Evolutionary conservation across 2,797 vertebrate species (phyloP), one percentile per base, ranked within the genome.

Genomic region (Sus cebifrons): DNA sequence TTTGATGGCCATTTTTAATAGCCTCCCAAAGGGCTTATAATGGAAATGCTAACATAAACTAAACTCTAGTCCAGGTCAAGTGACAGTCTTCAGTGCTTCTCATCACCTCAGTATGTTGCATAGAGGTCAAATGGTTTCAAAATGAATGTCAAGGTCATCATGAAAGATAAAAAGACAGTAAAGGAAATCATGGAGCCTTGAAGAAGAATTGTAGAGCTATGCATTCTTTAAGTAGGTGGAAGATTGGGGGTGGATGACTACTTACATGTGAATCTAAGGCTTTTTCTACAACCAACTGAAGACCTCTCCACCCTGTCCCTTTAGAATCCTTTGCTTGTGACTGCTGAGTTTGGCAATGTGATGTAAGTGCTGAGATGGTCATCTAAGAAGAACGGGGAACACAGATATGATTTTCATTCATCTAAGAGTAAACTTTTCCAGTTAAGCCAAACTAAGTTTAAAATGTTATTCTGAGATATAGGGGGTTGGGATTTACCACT

Each of bases 21-120:
- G 27, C 29, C 12, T 81, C 17, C 9, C 36, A 64, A 87, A 95
- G 15, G 0, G 0, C 21, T 95, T 62, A 82, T 68, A 87, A 73
- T n/a, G 49, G 7, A 93, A 89, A 79, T 94, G 11, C 16, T 94
- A 86, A 83, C 15, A 74, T 44, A 93, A 86, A 32, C 27, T 56
- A 92, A 87, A 85, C 16, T 20, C 2, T 5, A 9, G 9, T 49
- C 20, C 77, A 79, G n/a, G 21, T n/a, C 64, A 89, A 40, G n/a
- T 27, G n/a, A 40, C 9, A 40, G 15, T 74, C 12, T 89, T 73
- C 29, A 62, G 6, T 71, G 14, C 2, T 52, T 91, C 7, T 77
- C 7, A 27, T 71, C 36, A 54, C 13, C 3, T 86, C 14, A 21
- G 4, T 77, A 21, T 20, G 86, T 25, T 77, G 2, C 65, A 9